phyloP scores from a whole-genome alignment of 1,140 invertebrate species.

The Leptinotarsa lineolata region DNA sequence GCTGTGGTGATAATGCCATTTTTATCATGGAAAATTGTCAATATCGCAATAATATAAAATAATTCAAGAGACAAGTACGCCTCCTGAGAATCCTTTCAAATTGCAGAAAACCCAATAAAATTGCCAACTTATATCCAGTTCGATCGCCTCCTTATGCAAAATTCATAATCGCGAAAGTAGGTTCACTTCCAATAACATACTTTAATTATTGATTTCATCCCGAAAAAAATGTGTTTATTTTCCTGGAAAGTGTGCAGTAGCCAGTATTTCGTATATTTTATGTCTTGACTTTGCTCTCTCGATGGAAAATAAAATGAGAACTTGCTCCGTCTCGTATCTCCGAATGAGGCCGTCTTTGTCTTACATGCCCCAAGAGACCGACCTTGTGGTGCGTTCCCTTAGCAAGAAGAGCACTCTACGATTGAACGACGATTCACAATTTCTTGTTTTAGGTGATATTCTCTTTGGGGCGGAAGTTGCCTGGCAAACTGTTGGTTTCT shows the following conservation, averaged over 20 bases:
- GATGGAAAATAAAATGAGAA: slow-evolving; percentile 28
- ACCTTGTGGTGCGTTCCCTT: not conserved
- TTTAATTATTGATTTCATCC: slow-evolving; percentile 20
- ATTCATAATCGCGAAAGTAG: slow-evolving; percentile 7
- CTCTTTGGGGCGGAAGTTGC: slow-evolving; percentile 5
- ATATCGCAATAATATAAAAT: too few relatives aligned
- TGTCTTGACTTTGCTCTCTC: slow-evolving; percentile 18
- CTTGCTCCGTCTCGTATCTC: slow-evolving; percentile 13
- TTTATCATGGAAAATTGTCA: too few relatives aligned
- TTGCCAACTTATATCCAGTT: not conserved
- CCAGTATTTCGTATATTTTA: slow-evolving; percentile 27
- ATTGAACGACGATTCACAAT: not conserved
- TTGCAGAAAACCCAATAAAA: slow-evolving; percentile 15
- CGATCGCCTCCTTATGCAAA: slow-evolving; percentile 20
- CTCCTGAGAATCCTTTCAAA: not conserved
- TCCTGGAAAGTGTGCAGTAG: slow-evolving; percentile 19
- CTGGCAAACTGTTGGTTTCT: not conserved
- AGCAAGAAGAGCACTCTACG: not conserved
- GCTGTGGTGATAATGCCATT: too few relatives aligned
- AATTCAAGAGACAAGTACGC: too few relatives aligned
- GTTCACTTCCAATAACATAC: slow-evolving; percentile 16
- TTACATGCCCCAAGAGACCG: slow-evolving; percentile 8
- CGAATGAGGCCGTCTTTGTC: slow-evolving; percentile 7
- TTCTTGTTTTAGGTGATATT: not conserved
- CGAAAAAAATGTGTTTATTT: slow-evolving; percentile 28